phyloP scores from a whole-genome alignment of 2,797 vertebrate species.

The Gorsachius magnificus region DNA sequence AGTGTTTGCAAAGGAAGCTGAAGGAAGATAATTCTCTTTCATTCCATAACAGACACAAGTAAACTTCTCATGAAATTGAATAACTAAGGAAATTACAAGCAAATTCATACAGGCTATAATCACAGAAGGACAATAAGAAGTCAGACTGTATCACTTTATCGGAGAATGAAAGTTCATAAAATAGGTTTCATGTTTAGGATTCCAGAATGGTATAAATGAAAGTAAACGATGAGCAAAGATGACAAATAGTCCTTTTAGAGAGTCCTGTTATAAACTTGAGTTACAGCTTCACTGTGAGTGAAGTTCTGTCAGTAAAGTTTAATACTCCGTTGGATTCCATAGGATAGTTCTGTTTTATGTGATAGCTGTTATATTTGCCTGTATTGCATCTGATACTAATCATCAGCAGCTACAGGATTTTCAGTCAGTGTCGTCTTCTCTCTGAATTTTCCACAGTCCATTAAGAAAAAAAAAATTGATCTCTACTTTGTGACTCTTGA shows the following conservation, averaged over 20 bases:
- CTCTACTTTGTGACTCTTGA: neutral
- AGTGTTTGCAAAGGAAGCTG: neutral
- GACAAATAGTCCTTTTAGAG: neutral
- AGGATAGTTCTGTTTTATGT: neutral
- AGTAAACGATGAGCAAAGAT: neutral
- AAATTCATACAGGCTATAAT: neutral
- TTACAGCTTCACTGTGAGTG: neutral
- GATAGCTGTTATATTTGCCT: neutral
- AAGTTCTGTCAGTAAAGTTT: slow-evolving; percentile 7
- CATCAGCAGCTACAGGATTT: neutral
- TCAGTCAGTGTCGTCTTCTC: neutral
- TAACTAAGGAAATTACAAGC: neutral
- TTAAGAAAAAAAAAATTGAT: neutral
- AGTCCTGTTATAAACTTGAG: neutral
- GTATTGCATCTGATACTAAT: neutral
- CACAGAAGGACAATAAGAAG: neutral
- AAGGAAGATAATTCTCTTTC: neutral
- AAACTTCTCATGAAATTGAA: neutral
- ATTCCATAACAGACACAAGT: neutral
- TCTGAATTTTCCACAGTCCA: neutral
- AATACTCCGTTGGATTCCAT: neutral
- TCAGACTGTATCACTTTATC: neutral
- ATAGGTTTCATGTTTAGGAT: slow-evolving; percentile 25
- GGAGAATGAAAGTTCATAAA: neutral
- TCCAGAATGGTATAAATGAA: neutral